These are phyloP conservation scores for Cheumatopsyche charites DNA, from an alignment of 1,140 invertebrate species.

Conservation along the genomic window DNA sequence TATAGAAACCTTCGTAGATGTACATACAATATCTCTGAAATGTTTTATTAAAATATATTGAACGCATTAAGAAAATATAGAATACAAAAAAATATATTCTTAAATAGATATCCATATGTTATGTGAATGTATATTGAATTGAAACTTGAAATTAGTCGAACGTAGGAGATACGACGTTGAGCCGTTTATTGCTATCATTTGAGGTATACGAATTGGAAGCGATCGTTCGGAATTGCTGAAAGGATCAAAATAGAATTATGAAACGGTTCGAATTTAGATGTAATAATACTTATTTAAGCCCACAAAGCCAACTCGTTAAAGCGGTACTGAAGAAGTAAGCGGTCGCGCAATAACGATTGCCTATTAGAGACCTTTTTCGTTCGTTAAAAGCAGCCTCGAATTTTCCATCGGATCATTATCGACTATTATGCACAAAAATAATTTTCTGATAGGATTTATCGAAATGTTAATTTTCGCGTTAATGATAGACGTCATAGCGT, in stretches of 20 bases:
- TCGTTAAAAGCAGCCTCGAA: neutral
- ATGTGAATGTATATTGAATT: too few species aligned
- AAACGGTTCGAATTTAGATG: neutral
- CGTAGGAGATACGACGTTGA: neutral
- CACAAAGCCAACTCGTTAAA: constrained; percentile 11
- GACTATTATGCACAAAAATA: too few species aligned
- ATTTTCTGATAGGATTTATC: too few species aligned
- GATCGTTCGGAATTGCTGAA: neutral
- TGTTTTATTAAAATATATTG: too few species aligned
- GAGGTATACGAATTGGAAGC: neutral
- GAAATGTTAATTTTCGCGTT: too few species aligned
- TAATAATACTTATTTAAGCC: neutral
- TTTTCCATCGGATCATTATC: neutral
- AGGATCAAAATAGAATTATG: constrained; percentile 15
- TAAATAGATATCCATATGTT: too few species aligned
- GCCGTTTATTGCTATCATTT: neutral
- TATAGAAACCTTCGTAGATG: too few species aligned
- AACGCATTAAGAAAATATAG: too few species aligned
- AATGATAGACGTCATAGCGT: too few species aligned
- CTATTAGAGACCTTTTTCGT: neutral
- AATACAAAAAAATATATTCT: too few species aligned
- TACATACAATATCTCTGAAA: too few species aligned
- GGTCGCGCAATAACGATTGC: constrained; percentile 1
- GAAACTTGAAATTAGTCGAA: too few species aligned
- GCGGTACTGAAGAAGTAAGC: neutral